Evolutionary conservation across 2,113 vertebrate species (phyloP), one percentile per base, ranked within the genome.

Genomic region (Progne subis): DNA sequence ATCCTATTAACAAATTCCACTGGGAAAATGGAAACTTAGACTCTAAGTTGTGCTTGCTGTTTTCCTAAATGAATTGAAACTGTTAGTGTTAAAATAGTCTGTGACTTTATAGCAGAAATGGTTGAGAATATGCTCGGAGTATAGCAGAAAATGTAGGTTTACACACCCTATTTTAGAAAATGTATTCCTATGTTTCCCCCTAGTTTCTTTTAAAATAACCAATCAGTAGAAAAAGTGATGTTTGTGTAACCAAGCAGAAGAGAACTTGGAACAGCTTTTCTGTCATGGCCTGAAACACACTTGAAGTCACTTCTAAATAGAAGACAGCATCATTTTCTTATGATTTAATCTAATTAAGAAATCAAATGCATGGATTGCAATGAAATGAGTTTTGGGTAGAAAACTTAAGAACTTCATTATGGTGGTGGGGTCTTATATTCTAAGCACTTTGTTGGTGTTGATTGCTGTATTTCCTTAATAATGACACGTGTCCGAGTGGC

Each of bases 401-500:
- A 91, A 64, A 32, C 11, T 6, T 6, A 39, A 5, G 50, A 52
- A 50, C 20, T 77, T 74, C 1, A 1, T 57, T 50, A 14, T 43
- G 23, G 34, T 61, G 32, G 3, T 64, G 12, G 10, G 8, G 7
- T 34, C 19, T 90, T 53, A 39, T 34, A 57, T 77, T 75, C 18
- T 52, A 55, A 70, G 70, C 13, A 12, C 29, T 63, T 67, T 9
- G 15, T 87, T 68, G 52, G 7, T 18, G 14, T 68, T 18, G 5
- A 2, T 64, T 32, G 14, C 47, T 85, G 19, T 21, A 10, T 91
- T 96, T 97, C 98, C 98, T 99, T 99, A 98, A 99, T 93, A 16
- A 89, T 47, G 88, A 29, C 82, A 98, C 98, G 99, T 72, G 99
- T 99, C 87, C 98, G 99, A 68, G 99, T 99, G 89, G 99, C 99